Percentiles rank a stretch among this genome's conserved stretches.
Conservation (phyloP, 2,797 vertebrate species). For the Acrocephalus scirpaceus region DNA sequence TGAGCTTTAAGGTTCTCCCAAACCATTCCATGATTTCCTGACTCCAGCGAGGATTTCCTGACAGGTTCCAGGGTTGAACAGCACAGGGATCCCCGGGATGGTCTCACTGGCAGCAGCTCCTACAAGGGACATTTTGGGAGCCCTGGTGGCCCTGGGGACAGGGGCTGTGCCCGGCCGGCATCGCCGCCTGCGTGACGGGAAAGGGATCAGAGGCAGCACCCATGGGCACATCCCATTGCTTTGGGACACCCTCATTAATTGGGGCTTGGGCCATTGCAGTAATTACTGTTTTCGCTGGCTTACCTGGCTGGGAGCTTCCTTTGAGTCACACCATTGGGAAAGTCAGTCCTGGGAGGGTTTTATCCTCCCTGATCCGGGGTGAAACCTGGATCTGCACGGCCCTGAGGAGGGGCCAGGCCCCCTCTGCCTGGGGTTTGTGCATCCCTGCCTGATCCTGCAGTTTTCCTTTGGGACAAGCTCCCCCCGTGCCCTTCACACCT, state of each 20-base stretch:
- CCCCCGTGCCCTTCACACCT: rapidly evolving
- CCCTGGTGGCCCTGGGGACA: background rate
- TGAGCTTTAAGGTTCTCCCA: rapidly evolving
- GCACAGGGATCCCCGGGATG: background rate
- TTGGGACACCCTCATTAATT: background rate
- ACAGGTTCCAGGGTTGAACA: rapidly evolving
- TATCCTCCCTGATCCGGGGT: rapidly evolving
- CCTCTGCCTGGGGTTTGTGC: background rate
- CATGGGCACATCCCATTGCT: background rate
- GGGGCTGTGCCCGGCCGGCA: background rate
- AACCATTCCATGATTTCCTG: background rate
- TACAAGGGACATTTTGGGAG: rapidly evolving
- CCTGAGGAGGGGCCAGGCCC: background rate
- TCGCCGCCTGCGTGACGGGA: background rate
- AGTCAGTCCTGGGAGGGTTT: background rate
- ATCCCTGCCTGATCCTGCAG: rapidly evolving
- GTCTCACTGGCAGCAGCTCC: background rate
- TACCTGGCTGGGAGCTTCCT: background rate
- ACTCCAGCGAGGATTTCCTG: too few species aligned
- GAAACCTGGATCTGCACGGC: background rate
- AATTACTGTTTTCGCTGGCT: conserved; percentile 21
- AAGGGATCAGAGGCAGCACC: rapidly evolving
- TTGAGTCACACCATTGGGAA: background rate
- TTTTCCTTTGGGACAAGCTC: background rate
- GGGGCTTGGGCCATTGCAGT: background rate